Conservation (phyloP, 2,113 vertebrate species). For the Procapra przewalskii region DNA sequence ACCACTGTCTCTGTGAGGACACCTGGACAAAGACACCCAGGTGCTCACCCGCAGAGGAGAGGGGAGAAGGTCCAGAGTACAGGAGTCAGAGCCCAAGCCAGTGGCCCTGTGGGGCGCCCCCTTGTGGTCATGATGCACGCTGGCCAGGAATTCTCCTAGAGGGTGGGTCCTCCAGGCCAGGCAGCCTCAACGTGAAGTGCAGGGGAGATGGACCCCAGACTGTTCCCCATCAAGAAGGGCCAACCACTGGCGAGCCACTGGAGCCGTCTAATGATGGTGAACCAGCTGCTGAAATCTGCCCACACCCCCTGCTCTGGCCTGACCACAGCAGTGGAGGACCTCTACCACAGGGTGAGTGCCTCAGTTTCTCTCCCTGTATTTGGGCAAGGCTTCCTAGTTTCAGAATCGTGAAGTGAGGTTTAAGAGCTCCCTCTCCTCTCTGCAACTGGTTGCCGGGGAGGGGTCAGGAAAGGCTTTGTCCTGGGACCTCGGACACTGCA, state of each 20-base stretch:
- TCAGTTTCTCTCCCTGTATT: neutral
- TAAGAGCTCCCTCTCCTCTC: neutral
- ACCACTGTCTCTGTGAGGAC: neutral
- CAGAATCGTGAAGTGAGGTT: rapidly evolving
- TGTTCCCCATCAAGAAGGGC: neutral
- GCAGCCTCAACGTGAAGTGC: neutral
- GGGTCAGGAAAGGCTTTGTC: too few species aligned
- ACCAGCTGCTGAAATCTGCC: neutral
- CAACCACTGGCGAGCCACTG: neutral
- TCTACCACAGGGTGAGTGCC: rapidly evolving
- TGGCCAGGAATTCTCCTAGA: neutral
- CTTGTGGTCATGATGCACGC: neutral
- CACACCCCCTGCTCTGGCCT: rapidly evolving
- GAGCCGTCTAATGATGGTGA: neutral
- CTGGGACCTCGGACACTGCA: neutral
- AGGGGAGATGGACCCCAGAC: too few species aligned
- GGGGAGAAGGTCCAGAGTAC: too few species aligned
- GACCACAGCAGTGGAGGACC: neutral
- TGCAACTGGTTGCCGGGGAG: neutral
- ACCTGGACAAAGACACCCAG: neutral
- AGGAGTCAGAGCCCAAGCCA: neutral
- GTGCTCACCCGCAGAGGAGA: neutral
- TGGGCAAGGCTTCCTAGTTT: neutral
- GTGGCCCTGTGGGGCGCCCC: neutral
- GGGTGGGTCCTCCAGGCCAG: neutral